These are phyloP conservation scores for Dryas iulia DNA, from an alignment of 1,140 invertebrate genomes.

Conservation along the genomic window DNA sequence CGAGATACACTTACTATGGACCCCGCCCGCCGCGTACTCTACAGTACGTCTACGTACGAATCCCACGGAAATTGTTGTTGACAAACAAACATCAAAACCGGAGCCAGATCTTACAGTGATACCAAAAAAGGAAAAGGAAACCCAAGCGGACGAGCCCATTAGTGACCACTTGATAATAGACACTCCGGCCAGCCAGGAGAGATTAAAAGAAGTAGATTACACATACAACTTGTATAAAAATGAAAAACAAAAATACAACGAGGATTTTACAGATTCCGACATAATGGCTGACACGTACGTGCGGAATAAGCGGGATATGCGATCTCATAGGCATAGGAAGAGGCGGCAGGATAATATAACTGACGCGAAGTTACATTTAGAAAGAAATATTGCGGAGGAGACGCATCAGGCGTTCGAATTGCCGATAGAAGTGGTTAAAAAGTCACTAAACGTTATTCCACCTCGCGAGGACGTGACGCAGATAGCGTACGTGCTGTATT, in stretches of 20 bases:
- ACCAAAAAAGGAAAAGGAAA: conserved; percentile 49
- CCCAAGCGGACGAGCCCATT: conserved; percentile 53
- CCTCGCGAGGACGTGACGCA: conserved; percentile 50
- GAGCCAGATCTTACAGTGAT: conserved; percentile 37
- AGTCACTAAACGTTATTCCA: conserved; percentile 39
- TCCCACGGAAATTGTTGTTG: conserved; percentile 45
- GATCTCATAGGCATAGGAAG: conserved; percentile 67
- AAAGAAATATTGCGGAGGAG: conserved; percentile 45
- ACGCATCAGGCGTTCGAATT: conserved; percentile 46
- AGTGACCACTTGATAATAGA: conserved; percentile 37
- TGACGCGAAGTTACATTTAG: conserved; percentile 42
- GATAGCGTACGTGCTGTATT: conserved; percentile 72
- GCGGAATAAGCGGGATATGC: conserved; percentile 47
- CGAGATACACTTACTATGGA: conserved; percentile 90
- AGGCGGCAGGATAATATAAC: conserved; percentile 62
- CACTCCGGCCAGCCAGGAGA: conserved; percentile 35
- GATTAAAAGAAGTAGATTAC: conserved; percentile 46
- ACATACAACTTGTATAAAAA: conserved; percentile 57
- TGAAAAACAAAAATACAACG: conserved; percentile 54
- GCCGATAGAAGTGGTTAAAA: conserved; percentile 59
- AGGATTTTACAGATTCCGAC: conserved; percentile 55
- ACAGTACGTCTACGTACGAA: conserved; percentile 78
- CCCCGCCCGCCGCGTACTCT: conserved; percentile 85
- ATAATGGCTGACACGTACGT: conserved; percentile 49
- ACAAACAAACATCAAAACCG: conserved; percentile 32